Conservation (phyloP, 92 coral and sea anemone species). For the Phymanthus crucifer region DNA sequence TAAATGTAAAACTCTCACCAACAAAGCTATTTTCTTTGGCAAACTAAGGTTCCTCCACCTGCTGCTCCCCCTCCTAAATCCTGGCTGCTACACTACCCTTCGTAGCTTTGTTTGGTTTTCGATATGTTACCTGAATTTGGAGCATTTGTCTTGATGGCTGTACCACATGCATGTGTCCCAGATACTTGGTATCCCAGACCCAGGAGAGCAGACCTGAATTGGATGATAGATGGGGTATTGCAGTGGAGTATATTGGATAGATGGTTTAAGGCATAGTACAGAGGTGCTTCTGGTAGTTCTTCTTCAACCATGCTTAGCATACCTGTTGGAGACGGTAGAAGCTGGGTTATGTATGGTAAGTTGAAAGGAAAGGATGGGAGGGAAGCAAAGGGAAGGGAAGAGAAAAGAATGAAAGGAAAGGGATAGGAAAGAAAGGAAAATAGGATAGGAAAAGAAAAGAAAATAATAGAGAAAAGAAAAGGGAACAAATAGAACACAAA, state of each 20-base stretch:
- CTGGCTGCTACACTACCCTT: background rate
- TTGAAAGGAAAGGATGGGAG: background rate
- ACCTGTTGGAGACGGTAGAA: conserved; percentile 47
- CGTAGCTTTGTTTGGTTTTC: too few relatives aligned
- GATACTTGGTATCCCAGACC: conserved; percentile 83
- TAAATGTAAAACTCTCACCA: too few relatives aligned
- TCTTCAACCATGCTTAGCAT: conserved; percentile 73
- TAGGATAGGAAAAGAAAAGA: background rate
- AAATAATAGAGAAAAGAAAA: too few relatives aligned
- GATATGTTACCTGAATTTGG: conserved; percentile 68
- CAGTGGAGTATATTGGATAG: conserved; percentile 85
- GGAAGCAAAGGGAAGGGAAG: too few relatives aligned
- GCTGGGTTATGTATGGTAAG: background rate
- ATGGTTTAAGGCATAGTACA: conserved; percentile 77
- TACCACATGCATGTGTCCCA: conserved; percentile 83
- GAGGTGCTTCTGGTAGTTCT: conserved; percentile 72
- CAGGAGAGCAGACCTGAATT: conserved; percentile 88
- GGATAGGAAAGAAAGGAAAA: too few relatives aligned
- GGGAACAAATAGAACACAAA: too few relatives aligned
- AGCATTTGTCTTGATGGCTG: conserved; percentile 95
- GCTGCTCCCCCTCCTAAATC: background rate
- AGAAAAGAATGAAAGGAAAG: too few relatives aligned
- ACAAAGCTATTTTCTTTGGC: background rate
- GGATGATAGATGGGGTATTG: conserved; percentile 91
- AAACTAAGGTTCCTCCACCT: background rate